Evolutionary conservation across 2,113 vertebrate species (phyloP).

Genomic region (Bombycilla garrulus): DNA sequence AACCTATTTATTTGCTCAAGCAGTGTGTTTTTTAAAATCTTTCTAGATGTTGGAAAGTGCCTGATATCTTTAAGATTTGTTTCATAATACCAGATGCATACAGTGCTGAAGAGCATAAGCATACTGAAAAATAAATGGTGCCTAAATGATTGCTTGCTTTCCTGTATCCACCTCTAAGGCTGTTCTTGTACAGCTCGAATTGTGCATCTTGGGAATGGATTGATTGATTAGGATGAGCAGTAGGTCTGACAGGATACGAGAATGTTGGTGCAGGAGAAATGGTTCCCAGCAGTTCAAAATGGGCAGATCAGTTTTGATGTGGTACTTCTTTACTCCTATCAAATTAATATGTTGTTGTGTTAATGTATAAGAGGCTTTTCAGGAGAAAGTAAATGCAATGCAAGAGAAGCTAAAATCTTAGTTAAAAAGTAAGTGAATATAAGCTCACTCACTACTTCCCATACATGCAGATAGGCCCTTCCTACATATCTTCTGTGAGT

Average conservation of each 20-base stretch:
- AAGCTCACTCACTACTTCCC: background rate
- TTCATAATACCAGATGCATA: background rate
- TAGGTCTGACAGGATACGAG: background rate
- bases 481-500: conserved; percentile 3
- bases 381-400: background rate
- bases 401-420: background rate
- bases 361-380: background rate
- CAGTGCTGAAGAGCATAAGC: background rate
- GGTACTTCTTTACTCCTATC: background rate
- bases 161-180: background rate
- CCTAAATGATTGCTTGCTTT: background rate
- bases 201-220: background rate
- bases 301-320: background rate
- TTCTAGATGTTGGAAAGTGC: background rate
- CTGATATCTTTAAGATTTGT: background rate
- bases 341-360: background rate
- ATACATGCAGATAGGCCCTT: background rate
- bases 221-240: background rate
- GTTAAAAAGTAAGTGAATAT: background rate
- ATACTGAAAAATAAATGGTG: background rate
- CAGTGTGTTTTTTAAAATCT: background rate
- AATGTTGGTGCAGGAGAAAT: background rate
- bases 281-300: background rate
- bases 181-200: background rate
- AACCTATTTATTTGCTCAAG: background rate